phyloP scores from a whole-genome alignment of 2,888 invertebrate genomes.

The Itoplectis maculator region DNA sequence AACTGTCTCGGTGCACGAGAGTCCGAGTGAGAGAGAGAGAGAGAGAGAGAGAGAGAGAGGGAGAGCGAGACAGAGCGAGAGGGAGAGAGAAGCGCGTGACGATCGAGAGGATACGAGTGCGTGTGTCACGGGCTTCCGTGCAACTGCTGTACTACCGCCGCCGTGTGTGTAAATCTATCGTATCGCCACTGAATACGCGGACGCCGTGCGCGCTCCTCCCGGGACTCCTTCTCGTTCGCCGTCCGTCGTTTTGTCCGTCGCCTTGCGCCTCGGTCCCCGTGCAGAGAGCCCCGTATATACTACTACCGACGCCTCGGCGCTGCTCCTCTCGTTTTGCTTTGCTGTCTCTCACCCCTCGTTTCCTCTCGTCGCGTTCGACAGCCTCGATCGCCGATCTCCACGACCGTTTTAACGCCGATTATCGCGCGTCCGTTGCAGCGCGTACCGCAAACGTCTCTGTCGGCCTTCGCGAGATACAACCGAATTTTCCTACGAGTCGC shows the following conservation, averaged over 20 bases:
- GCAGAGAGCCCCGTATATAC: too few species aligned
- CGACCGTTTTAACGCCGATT: conserved; percentile 25
- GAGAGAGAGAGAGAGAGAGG: conserved; percentile 12
- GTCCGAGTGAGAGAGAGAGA: conserved; percentile 29
- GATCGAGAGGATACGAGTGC: conserved; percentile 22
- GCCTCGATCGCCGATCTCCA: conserved; percentile 52
- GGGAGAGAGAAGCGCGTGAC: conserved; percentile 14
- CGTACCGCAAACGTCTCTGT: neutral
- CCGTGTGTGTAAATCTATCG: conserved; percentile 20
- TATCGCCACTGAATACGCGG: conserved; percentile 32
- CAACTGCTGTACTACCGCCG: conserved; percentile 17
- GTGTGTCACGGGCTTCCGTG: conserved; percentile 51
- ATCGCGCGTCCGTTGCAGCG: neutral
- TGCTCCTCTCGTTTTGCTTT: conserved; percentile 6
- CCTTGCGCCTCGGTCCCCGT: too few species aligned
- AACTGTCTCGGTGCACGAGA: conserved; percentile 41
- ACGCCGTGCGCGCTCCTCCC: conserved; percentile 54
- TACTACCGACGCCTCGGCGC: conserved; percentile 54
- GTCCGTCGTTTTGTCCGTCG: conserved; percentile 60
- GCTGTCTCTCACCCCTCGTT: neutral
- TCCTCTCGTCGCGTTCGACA: conserved; percentile 31
- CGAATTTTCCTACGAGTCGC: neutral
- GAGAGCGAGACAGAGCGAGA: conserved; percentile 15
- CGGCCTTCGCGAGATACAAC: neutral
- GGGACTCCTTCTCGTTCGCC: conserved; percentile 58